Evolutionary conservation across 1,140 invertebrate species (phyloP).

Genomic region (Ganaspis sp.): DNA sequence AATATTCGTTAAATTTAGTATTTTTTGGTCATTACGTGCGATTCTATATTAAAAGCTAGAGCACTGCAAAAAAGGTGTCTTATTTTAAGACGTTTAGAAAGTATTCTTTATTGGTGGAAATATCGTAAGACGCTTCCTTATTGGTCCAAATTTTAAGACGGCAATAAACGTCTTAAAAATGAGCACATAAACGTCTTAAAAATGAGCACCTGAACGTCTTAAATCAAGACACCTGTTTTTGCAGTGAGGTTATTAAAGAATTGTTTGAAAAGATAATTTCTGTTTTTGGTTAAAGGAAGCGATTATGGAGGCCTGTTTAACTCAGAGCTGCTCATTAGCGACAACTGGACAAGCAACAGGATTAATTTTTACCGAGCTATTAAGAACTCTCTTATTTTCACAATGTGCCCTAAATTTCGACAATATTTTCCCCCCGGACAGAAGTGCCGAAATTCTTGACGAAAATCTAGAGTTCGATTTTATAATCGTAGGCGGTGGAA

Average conservation of each 20-base stretch:
- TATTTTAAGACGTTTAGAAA: too few species aligned
- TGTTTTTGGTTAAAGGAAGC: constrained; percentile 38
- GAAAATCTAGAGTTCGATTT: constrained; percentile 77
- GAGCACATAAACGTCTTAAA: too few species aligned
- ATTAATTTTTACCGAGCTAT: constrained; percentile 66
- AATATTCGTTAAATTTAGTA: too few species aligned
- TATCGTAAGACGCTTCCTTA: too few species aligned
- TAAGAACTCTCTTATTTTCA: constrained; percentile 76
- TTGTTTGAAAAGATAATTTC: neutral
- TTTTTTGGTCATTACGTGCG: too few species aligned
- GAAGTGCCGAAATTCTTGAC: constrained; percentile 72
- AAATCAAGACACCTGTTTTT: too few species aligned
- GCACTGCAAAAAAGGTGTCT: too few species aligned
- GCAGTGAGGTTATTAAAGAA: neutral
- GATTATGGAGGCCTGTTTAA: constrained; percentile 65
- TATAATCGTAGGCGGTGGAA: constrained; percentile 79
- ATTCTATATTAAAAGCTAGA: too few species aligned
- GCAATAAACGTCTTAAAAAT: too few species aligned
- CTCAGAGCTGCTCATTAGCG: constrained; percentile 53
- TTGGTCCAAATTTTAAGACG: too few species aligned
- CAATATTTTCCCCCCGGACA: constrained; percentile 69
- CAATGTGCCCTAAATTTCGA: constrained; percentile 73
- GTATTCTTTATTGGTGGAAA: too few species aligned
- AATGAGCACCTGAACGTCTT: too few species aligned
- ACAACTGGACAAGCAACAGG: constrained; percentile 39